Evolutionary conservation across 2,888 invertebrate genomes (phyloP).

Genomic region (Patella ulyssiponensis): DNA sequence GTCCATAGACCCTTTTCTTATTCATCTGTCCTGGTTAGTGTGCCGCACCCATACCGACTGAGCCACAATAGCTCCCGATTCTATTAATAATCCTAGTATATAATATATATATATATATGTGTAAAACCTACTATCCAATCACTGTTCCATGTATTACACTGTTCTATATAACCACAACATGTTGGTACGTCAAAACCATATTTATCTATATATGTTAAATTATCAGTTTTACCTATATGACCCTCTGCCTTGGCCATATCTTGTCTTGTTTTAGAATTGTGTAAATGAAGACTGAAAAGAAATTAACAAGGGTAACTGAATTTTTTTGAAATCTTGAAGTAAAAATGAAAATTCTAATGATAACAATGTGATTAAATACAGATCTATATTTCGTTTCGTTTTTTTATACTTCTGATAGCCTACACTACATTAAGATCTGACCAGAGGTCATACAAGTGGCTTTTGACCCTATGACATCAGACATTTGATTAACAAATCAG

Average conservation of each 20-base stretch:
- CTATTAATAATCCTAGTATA: not conserved
- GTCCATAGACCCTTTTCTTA: not conserved
- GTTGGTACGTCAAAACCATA: conserved; percentile 77
- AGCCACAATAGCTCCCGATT: not conserved
- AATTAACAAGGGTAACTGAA: not conserved
- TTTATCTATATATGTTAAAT: conserved; percentile 60
- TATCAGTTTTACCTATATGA: conserved; percentile 40
- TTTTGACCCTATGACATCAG: no score
- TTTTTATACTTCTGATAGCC: not conserved
- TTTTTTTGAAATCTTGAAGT: no score
- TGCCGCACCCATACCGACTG: no score
- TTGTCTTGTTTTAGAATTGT: conserved; percentile 71
- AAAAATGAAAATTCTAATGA: no score
- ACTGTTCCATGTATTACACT: conserved; percentile 75
- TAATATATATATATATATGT: conserved; percentile 10
- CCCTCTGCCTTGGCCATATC: conserved; percentile 48
- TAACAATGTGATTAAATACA: no score
- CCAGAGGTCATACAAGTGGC: not conserved
- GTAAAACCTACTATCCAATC: conserved; percentile 75
- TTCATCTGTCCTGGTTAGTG: not conserved
- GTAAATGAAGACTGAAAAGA: conserved; percentile 73
- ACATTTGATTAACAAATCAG: no score
- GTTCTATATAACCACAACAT: conserved; percentile 76
- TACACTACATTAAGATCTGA: not conserved
- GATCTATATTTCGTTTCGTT: no score